Evolutionary conservation across 2,888 invertebrate genomes (phyloP), one percentile per base, ranked within the genome.

Genomic region (Microplitis deprimator): DNA sequence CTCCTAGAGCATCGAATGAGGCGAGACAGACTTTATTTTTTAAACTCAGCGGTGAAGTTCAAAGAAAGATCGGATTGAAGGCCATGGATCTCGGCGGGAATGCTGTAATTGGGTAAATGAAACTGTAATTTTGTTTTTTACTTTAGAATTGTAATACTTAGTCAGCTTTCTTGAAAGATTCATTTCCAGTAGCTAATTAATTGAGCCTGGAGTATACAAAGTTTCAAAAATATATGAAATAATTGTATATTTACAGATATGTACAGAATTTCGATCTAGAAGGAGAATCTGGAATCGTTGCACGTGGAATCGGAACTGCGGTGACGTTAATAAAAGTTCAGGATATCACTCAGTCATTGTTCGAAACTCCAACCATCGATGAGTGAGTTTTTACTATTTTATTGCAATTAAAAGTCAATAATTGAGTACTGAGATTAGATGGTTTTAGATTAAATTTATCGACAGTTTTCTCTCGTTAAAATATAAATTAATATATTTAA

Each of bases 261-360:
- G 94, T 94, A 71, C 98, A 98, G 88, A 96, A 96, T 89, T 98
- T 98, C 89, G 98, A 99, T 90, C 90, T 99, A 83, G 98, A 99
- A 90, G 98, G 98, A 0, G 98, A 98, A 89, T 97, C 97, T 1
- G 98, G 98, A 0, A 97, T 98, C 73, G 98, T 98, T 1, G 98
- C 97, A 0, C 92, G 99, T 81, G 98, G 98, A 10, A 96, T 98
- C 77, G 98, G 98, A 83, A 96, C 97, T 0, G 96, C 96, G 0
- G 96, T 96, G 0, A 94, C 94, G 0, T 90, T 97, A 7, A 91
- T 93, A 1, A 93, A 93, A 87, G 85, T 92, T 6, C 91, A 91
- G 73, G 93, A 93, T 83, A 87, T 90, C 20, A 89, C 89, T 71
- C 84, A 81, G 73, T 75, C 87, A 39, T 79, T 86, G 1, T 82